A percentile compares a stretch with the other conserved stretches of the same genome.
These are phyloP conservation scores for Microctonus brassicae DNA, from an alignment of 2,888 invertebrate genomes.

Conservation along the genomic window DNA sequence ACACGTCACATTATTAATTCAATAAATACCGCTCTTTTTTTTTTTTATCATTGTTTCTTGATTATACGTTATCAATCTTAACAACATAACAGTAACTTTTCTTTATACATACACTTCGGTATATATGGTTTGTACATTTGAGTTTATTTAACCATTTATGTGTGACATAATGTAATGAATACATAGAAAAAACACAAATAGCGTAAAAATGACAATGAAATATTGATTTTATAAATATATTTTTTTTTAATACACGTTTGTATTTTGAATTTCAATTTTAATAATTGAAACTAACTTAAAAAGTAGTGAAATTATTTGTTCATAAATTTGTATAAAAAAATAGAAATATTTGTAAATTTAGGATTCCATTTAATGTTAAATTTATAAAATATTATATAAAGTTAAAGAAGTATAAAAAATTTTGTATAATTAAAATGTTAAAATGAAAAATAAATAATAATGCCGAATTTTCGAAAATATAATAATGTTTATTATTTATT, in stretches of 20 bases:
- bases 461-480: constrained; percentile 61
- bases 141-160: not conserved
- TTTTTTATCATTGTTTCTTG: not conserved
- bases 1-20: not conserved
- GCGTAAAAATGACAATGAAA: not conserved
- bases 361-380: not conserved
- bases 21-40: not conserved
- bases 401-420: constrained; percentile 28
- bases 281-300: not conserved
- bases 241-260: not conserved
- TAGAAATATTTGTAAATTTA: not conserved
- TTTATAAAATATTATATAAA: not conserved
- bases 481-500: constrained; percentile 63
- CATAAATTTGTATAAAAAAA: not conserved
- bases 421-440: not conserved
- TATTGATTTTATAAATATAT: not conserved
- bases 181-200: not conserved
- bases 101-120: not conserved
- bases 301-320: not conserved
- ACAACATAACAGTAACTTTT: constrained; percentile 4
- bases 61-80: not conserved
- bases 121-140: constrained; percentile 12
- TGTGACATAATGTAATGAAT: not conserved
- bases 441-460: constrained; percentile 39
- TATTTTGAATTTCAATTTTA: too few species aligned